Conservation (phyloP, 2,888 invertebrate genomes). For the Gari tellinella region DNA sequence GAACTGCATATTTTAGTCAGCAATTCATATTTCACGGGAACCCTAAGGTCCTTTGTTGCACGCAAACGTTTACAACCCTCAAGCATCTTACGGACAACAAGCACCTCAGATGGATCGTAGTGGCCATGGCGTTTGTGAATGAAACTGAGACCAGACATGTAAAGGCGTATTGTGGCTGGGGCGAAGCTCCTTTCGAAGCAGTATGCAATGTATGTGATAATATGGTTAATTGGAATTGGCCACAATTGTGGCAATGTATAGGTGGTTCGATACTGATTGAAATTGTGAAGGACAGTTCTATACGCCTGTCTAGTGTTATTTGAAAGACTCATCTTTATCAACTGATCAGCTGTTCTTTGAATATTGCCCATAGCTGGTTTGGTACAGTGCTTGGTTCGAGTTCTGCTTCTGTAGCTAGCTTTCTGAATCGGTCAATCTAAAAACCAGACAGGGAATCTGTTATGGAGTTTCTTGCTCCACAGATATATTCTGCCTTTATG, state of each 20-base stretch:
- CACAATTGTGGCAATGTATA: conserved; percentile 10
- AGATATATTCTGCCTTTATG: too few relatives aligned
- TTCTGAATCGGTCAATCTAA: conserved; percentile 9
- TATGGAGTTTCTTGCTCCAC: too few relatives aligned
- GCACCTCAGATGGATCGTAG: conserved; percentile 3
- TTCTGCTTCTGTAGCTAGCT: conserved; percentile 17
- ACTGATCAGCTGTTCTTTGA: conserved; percentile 9
- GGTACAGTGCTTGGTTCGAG: conserved; percentile 7
- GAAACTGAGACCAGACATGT: conserved; percentile 34
- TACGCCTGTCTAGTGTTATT: conserved; percentile 9
- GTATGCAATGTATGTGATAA: conserved; percentile 24
- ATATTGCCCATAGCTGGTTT: conserved; percentile 16
- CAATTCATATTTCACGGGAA: too few relatives aligned
- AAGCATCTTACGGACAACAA: conserved; percentile 31
- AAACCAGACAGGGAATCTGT: too few relatives aligned
- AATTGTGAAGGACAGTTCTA: too few relatives aligned
- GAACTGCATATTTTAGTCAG: not conserved
- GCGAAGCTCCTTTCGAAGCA: conserved; percentile 34
- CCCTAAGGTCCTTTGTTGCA: too few relatives aligned
- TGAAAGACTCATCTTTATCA: conserved; percentile 20
- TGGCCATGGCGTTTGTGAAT: conserved; percentile 19
- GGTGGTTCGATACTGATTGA: too few relatives aligned
- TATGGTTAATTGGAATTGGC: too few relatives aligned
- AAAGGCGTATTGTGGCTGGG: conserved; percentile 22
- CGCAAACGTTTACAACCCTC: conserved; percentile 17